Evolutionary conservation across 2,113 vertebrate genomes (phyloP), one percentile per base, ranked within the genome.

Genomic region (Pluvialis apricaria): DNA sequence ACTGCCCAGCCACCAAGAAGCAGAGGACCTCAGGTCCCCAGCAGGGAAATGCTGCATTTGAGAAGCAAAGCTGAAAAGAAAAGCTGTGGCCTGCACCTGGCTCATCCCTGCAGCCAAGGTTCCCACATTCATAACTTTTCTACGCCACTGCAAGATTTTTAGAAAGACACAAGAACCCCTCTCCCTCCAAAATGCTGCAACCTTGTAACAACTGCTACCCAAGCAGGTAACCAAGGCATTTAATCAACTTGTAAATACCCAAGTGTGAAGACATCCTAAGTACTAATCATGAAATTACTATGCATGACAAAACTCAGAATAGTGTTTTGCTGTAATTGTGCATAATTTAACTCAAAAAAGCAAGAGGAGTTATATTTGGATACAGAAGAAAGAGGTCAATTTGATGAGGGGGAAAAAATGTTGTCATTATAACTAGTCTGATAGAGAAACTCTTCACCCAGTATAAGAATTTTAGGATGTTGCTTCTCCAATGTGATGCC

Each of bases 241-340:
- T 80, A 86, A 96, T 92, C 82, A 94, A 86, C 80, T 88, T 55
- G 60, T 92, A 93, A 94, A 94, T 71, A 84, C 65, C 73, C 77
- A 83, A 71, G 77, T 84, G 77, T 38, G 89, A 82, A 94, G 92
- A 81, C 73, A 91, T 75, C 65, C 61, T 45, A 91, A 88, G 82
- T 34, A 82, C 82, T 94, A 95, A 95, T 82, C 82, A 83, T 45
- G 80, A 86, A 91, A 97, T 95, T 91, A 95, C 83, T 86, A 95
- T 76, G 94, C 94, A 91, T 91, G 93, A 92, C 87, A 94, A 85
- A 96, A 91, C 58, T 89, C 86, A 79, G 95, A 91, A 72, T n/a
- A 96, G 54, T 82, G 76, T 96, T 95, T 94, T 96, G 86, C 83
- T 91, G 77, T 84, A 96, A 84, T 82, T 94, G 81, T 96, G 87